Percentiles rank a stretch among this genome's conserved stretches.
These are phyloP conservation scores for Pteromalus puparum DNA, from an alignment of 1,140 invertebrate genomes.

Conservation along the genomic window DNA sequence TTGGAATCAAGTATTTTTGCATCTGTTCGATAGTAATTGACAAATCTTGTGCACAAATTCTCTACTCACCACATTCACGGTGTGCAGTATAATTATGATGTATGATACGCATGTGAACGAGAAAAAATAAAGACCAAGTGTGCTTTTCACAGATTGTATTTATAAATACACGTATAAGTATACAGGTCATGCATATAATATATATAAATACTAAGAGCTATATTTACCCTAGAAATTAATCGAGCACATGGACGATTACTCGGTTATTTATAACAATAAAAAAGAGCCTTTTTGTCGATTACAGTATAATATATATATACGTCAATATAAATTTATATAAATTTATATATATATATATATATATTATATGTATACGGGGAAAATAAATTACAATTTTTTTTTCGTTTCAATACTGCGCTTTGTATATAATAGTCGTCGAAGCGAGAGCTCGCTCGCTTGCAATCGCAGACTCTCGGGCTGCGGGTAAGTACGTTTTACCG, in stretches of 20 bases:
- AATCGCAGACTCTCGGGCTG: constrained; percentile 37
- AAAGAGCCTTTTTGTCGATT: constrained; percentile 57
- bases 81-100: background rate
- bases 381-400: constrained; percentile 72
- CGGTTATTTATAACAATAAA: constrained; percentile 61
- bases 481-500: constrained; percentile 44
- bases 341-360: constrained; percentile 17
- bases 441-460: constrained; percentile 56
- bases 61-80: background rate
- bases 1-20: background rate
- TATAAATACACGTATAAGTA: constrained; percentile 71
- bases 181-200: constrained; percentile 72
- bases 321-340: constrained; percentile 10
- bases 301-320: constrained; percentile 56
- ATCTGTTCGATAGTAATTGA: background rate
- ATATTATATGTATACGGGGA: constrained; percentile 54
- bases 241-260: constrained; percentile 59
- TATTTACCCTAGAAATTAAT: constrained; percentile 64
- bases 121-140: constrained; percentile 47
- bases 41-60: background rate
- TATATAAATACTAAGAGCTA: constrained; percentile 70
- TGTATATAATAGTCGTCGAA: constrained; percentile 64
- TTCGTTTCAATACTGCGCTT: constrained; percentile 69
- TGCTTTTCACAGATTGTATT: constrained; percentile 68
- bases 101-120: background rate